Conservation (phyloP, 1,140 invertebrate species). For the Lepidotrigona ventralis region DNA sequence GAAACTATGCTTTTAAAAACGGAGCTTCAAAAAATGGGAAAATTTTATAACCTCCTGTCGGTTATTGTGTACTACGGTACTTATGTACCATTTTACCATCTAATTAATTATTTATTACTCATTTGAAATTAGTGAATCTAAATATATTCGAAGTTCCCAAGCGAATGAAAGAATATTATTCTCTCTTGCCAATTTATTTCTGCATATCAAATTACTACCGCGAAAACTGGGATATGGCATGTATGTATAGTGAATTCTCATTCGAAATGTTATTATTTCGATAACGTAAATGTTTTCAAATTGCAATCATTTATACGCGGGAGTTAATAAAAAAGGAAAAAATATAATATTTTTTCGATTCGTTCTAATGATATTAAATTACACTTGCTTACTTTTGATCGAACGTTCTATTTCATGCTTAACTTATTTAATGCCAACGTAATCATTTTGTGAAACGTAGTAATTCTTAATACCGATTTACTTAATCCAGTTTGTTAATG, state of each 20-base stretch:
- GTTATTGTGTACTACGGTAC: no score
- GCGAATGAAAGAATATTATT: no score
- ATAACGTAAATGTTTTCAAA: not conserved
- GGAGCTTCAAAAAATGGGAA: no score
- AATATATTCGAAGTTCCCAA: no score
- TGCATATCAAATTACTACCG: no score
- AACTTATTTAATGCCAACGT: not conserved
- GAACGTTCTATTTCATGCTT: not conserved
- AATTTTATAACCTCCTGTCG: no score
- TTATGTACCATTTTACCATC: no score
- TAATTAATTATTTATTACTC: no score
- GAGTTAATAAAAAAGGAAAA: not conserved
- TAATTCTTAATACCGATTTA: not conserved
- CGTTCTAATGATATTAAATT: not conserved
- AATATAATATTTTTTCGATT: not conserved
- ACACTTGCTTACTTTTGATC: not conserved
- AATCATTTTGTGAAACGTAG: not conserved
- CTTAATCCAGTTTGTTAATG: not conserved
- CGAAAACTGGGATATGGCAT: no score
- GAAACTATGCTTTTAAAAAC: no score
- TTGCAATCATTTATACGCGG: not conserved
- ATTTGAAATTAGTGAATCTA: no score
- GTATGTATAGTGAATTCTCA: not conserved
- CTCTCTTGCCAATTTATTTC: no score
- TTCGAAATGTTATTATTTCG: not conserved